Evolutionary conservation across 2,113 vertebrate species (phyloP).

Genomic region (Haplochromis burtoni): DNA sequence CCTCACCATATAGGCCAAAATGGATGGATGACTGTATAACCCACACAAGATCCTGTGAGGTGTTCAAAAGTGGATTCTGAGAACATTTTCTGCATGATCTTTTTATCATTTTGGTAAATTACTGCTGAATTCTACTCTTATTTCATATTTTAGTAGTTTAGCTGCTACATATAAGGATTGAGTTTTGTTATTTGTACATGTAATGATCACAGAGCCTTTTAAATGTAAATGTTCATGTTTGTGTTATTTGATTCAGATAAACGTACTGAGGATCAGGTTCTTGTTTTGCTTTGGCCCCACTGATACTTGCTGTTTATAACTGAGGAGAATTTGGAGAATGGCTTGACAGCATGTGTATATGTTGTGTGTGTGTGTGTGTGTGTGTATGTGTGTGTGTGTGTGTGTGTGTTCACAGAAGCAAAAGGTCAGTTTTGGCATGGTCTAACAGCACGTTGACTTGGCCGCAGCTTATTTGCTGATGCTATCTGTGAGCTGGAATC

Average conservation of each 20-base stretch:
- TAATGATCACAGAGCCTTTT: neutral
- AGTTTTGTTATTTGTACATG: neutral
- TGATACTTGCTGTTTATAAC: constrained; percentile 29
- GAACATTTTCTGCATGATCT: neutral
- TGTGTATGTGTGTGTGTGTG: neutral
- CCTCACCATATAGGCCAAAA: neutral
- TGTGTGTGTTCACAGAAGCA: constrained; percentile 4
- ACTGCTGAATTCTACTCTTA: neutral
- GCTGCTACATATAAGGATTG: neutral
- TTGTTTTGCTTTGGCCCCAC: constrained; percentile 6
- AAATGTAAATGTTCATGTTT: neutral
- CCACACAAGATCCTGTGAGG: neutral
- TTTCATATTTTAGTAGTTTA: neutral
- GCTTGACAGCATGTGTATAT: constrained; percentile 8
- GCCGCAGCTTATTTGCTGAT: constrained; percentile 69
- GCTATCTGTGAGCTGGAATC: constrained; percentile 64
- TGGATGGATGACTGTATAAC: neutral
- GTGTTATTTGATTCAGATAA: neutral
- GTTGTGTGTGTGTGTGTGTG: neutral
- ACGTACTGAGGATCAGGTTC: neutral
- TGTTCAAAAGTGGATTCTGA: neutral
- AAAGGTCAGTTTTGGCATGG: constrained; percentile 41
- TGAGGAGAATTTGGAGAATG: constrained; percentile 11
- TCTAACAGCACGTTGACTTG: constrained; percentile 49
- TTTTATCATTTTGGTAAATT: neutral